These are phyloP conservation scores for Apodemus speciosus DNA, from an alignment of 2,113 vertebrate genomes.

Conservation along the genomic window DNA sequence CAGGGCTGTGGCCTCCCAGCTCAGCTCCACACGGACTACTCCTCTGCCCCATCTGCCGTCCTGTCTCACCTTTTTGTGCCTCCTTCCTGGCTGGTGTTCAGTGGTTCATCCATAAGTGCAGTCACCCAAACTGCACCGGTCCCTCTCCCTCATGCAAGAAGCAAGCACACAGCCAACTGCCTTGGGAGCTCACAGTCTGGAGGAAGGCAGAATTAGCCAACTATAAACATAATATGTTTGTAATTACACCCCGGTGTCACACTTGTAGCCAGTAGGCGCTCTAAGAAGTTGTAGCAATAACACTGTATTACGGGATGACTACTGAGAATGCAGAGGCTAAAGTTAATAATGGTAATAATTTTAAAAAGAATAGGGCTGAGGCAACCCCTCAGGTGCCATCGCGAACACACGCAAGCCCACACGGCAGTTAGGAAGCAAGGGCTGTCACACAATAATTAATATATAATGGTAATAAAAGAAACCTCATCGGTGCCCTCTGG, in stretches of 20 bases:
- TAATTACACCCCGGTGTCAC: conserved; percentile 1
- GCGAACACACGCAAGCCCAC: not conserved
- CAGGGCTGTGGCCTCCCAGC: not conserved
- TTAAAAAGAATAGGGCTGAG: not conserved
- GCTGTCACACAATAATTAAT: conserved; percentile 67
- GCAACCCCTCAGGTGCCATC: not conserved
- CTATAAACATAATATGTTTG: not conserved
- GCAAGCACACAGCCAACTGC: not conserved
- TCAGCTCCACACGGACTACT: not conserved
- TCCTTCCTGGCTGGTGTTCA: not conserved
- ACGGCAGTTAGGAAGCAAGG: conserved; percentile 4
- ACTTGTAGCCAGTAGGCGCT: not conserved
- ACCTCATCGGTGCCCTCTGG: conserved; percentile 54
- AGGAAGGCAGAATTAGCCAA: conserved; percentile 10
- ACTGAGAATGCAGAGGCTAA: not conserved
- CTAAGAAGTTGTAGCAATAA: conserved; percentile 2
- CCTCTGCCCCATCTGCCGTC: not conserved
- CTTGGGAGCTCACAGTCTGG: not conserved
- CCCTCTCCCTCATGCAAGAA: not conserved
- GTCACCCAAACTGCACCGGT: not conserved
- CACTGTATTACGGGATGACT: not conserved
- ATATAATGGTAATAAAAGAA: conserved; percentile 64
- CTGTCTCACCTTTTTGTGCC: not conserved
- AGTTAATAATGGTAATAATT: conserved; percentile 20
- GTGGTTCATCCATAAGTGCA: not conserved